Evolutionary conservation across 1,140 invertebrate species (phyloP), one percentile per base, ranked within the genome.

Genomic region (Leptinotarsa lineolata): DNA sequence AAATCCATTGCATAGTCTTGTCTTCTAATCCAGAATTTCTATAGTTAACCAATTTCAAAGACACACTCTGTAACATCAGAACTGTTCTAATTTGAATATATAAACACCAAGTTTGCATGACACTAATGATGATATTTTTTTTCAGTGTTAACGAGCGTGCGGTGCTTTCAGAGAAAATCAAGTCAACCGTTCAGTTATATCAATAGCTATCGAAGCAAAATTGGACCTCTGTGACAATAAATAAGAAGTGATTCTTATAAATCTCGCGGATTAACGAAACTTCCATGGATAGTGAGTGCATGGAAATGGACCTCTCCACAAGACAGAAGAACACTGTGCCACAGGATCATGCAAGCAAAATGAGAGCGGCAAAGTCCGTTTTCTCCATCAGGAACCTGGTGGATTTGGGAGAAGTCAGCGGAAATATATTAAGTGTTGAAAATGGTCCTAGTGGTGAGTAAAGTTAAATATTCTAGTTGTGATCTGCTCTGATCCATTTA

Each of bases 371-470:
- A 11, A 89, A 89, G 72, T 88, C 87, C 66, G 87, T 89, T 16
- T 88, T 89, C 79, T 88, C 87, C 58, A 88, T 88, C 60, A 81
- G 87, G 8, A 88, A 86, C 75, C 79, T 88, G 30, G 88, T 88
- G n/a, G 85, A 88, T 76, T 82, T 88, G 86, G 54, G 86, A 87
- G 20, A 75, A 77, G n/a, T 79, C 68, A 4, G 79, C 79, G 16
- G 74, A 13, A 39, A 54, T n/a, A 54, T 54, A 2, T 20, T 16
- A 3, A 39, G 11, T 2, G 48, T 3, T 6, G 60, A 44, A 44
- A 68, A 74, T 65, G 73, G 48, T 3, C 20, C 16, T 63, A 63
- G 5, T 63, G 60, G 60, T 63, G 60, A 63, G 60, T 63, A 4
- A 70, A 54, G n/a, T 16, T n/a, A 13, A n/a, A 54, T n/a, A 54